Evolutionary conservation across 2,888 invertebrate genomes (phyloP).

Genomic region (Apamea crenata): DNA sequence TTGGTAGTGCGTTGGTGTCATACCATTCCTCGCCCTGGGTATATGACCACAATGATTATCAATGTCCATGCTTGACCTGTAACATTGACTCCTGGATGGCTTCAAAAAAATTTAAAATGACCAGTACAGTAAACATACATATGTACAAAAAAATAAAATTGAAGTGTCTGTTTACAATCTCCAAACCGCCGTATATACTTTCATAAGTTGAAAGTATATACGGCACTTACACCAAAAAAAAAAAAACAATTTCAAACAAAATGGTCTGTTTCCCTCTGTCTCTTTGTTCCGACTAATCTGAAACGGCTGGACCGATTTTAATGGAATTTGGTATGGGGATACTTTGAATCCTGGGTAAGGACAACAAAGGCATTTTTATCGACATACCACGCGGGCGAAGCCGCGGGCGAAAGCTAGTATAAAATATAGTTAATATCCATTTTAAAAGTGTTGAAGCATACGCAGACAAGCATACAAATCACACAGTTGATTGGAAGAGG

Average conservation of each 20-base stretch:
- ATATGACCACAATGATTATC: neutral
- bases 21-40: neutral
- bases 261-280: too few relatives aligned
- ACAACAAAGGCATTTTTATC: neutral
- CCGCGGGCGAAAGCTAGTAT: neutral
- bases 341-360: neutral
- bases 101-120: neutral
- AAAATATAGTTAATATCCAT: neutral
- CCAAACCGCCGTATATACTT: too few relatives aligned
- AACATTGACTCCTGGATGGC: too few relatives aligned
- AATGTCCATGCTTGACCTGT: neutral
- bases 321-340: neutral
- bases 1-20: neutral
- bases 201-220: too few relatives aligned
- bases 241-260: too few relatives aligned
- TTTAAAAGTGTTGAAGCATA: slow-evolving; percentile 30
- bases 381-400: neutral
- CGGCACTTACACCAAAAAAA: too few relatives aligned
- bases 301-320: too few relatives aligned
- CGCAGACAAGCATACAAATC: slow-evolving; percentile 32
- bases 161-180: too few relatives aligned
- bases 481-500: slow-evolving; percentile 44
- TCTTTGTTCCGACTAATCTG: too few relatives aligned
- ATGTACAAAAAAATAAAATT: too few relatives aligned
- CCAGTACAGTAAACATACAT: neutral